These are phyloP conservation scores for Tyria jacobaeae DNA, from an alignment of 2,888 invertebrate species.

Conservation along the genomic window DNA sequence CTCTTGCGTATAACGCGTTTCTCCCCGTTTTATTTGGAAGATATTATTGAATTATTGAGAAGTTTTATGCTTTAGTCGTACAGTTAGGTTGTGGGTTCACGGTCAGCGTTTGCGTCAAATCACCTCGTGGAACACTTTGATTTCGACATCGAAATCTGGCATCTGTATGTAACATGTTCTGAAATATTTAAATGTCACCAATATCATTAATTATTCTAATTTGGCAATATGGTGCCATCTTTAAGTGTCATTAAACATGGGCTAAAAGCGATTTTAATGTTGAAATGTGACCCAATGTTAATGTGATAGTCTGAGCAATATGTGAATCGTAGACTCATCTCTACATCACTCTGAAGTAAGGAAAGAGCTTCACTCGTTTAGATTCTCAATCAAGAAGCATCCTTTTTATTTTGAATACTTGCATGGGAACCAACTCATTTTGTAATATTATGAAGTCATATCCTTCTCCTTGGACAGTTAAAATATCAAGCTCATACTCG, in stretches of 20 bases:
- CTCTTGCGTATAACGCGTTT: constrained; percentile 40
- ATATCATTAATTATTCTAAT: constrained; percentile 28
- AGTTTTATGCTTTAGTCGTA: constrained; percentile 21
- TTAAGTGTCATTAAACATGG: not conserved
- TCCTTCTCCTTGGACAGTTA: too few relatives aligned
- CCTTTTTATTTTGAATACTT: too few relatives aligned
- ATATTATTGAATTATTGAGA: constrained; percentile 73
- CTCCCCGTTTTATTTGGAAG: constrained; percentile 61
- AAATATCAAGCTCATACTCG: too few relatives aligned
- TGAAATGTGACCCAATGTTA: constrained; percentile 9
- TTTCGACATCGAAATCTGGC: constrained; percentile 32
- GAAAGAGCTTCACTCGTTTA: too few relatives aligned
- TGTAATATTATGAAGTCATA: too few relatives aligned
- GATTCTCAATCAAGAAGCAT: too few relatives aligned
- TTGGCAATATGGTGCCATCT: constrained; percentile 24
- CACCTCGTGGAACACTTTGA: constrained; percentile 21
- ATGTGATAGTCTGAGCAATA: not conserved
- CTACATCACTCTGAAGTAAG: not conserved
- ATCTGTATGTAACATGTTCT: constrained; percentile 26
- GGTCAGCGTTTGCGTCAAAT: constrained; percentile 25
- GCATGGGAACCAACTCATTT: too few relatives aligned
- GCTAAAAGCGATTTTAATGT: constrained; percentile 14
- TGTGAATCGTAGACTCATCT: not conserved
- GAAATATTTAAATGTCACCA: constrained; percentile 36
- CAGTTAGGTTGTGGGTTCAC: constrained; percentile 30